A percentile compares a stretch with the other conserved stretches of the same genome.
phyloP scores from a whole-genome alignment of 2,888 invertebrate species.

The Seladonia tumulorum region DNA sequence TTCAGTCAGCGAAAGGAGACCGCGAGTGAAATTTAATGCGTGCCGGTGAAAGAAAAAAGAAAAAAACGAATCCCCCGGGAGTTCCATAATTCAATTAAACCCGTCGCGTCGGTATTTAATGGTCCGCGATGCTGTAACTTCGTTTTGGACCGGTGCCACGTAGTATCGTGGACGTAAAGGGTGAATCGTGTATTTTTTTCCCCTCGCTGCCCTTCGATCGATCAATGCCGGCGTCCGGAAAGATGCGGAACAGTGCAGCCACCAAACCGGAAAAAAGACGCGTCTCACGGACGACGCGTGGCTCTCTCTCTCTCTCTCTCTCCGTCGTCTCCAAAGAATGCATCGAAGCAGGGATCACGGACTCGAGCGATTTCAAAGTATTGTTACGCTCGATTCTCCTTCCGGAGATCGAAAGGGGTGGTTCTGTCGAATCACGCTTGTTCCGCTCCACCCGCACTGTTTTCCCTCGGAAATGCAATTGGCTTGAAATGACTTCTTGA shows the following conservation, averaged over 20 bases:
- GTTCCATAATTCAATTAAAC: constrained; percentile 70
- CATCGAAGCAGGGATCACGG: constrained; percentile 49
- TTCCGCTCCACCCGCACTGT: constrained; percentile 19
- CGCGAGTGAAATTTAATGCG: constrained; percentile 62
- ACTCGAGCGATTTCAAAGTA: constrained; percentile 46
- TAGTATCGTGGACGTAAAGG: constrained; percentile 53
- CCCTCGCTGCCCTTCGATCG: constrained; percentile 41
- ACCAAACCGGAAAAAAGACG: constrained; percentile 40
- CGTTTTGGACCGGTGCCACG: constrained; percentile 68
- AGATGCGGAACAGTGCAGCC: constrained; percentile 16
- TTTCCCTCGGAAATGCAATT: constrained; percentile 11
- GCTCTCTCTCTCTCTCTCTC: neutral
- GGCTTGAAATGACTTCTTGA: constrained; percentile 22
- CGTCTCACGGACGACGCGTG: constrained; percentile 28
- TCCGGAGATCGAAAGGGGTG: constrained; percentile 32
- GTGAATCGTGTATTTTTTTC: constrained; percentile 28
- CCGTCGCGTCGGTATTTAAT: constrained; percentile 73
- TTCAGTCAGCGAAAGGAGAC: constrained; percentile 61
- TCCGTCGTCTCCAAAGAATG: constrained; percentile 42
- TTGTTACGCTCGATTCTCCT: constrained; percentile 40
- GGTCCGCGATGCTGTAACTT: constrained; percentile 70
- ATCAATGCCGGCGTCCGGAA: constrained; percentile 33
- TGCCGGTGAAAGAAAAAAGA: constrained; percentile 54
- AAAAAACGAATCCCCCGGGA: constrained; percentile 43
- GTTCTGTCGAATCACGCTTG: constrained; percentile 17